Evolutionary conservation across 2,888 invertebrate genomes (phyloP), one percentile per base, ranked within the genome.

Genomic region (Pterostichus madidus): DNA sequence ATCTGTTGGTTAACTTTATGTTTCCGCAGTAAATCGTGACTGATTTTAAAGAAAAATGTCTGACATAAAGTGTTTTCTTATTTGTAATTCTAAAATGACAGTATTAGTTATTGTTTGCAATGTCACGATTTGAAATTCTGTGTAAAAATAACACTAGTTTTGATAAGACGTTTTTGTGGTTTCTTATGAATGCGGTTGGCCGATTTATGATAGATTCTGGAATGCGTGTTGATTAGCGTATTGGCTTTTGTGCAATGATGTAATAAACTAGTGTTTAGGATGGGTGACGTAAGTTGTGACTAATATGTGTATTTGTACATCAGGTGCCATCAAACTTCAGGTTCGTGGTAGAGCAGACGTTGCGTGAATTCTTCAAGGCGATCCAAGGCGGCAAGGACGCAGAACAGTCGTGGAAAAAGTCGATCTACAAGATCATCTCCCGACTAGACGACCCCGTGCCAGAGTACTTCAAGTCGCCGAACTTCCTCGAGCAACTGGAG

Each of bases 381-480:
- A 97, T 99, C 89, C 96, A 97, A 90, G 95, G 96, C 88, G 98
- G 97, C 86, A 98, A 99, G 91, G 99, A 99, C 92, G 93, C 95
- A 84, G 99, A 99, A 90, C 99, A 99, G 91, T 99, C 99, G 89
- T 99, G 99, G 99, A 99, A 99, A 93, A 99, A 99, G 91, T 96
- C 98, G 88, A 99, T 99, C 91, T 99, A 99, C 94, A 99, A 99
- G 91, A 96, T 99, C 89, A 99, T 99, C 91, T 98, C 99, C 88
- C 95, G 99, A 90, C 93, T 99, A 92, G 99, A 99, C 92, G 99
- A 99, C 91, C 96, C 96, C 85, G 97, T 99, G 88, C 99, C 99
- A 86, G 99, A 99, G 90, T 99, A 98, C 93, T 99, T 99, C 94
- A 99, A 99, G 91, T 97, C 98, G 88, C 98, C 99, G 87, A 98